Evolutionary conservation across 2,888 invertebrate species (phyloP).

Genomic region (Pyrrhosoma nymphula): DNA sequence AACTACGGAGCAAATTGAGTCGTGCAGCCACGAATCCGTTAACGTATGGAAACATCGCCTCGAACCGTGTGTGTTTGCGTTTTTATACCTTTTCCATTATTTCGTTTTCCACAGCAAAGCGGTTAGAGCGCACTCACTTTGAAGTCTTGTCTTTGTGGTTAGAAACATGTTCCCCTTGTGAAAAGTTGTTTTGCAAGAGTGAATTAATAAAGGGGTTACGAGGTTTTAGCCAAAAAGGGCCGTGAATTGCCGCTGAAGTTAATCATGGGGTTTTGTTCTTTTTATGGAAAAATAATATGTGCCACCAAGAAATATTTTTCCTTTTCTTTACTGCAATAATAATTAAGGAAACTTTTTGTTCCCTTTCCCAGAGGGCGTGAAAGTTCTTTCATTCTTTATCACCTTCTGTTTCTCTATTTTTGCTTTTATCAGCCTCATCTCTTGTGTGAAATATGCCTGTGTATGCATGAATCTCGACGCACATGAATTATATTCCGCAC

Average conservation of each 20-base stretch:
- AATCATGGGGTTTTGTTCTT: background rate
- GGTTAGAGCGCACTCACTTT: conserved; percentile 21
- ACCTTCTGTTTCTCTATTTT: background rate
- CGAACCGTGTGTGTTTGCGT: background rate
- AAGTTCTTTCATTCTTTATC: background rate
- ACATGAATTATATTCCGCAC: background rate
- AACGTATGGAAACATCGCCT: background rate
- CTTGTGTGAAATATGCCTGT: background rate
- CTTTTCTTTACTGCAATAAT: background rate
- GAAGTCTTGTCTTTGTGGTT: conserved; percentile 32
- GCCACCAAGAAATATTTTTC: background rate
- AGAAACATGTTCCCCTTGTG: background rate
- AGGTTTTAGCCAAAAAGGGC: background rate
- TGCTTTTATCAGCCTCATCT: background rate
- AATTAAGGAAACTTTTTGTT: background rate
- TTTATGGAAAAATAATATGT: background rate
- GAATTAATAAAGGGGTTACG: background rate
- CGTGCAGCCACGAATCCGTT: background rate
- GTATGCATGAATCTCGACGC: background rate
- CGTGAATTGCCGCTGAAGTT: background rate
- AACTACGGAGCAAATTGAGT: conserved; percentile 19
- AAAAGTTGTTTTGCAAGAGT: conserved; percentile 36
- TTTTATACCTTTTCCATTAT: background rate
- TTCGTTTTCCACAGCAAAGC: background rate
- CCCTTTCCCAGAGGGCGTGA: background rate